A percentile compares a stretch with the other conserved stretches of the same genome.
phyloP scores from a whole-genome alignment of 2,113 vertebrate species.

The Chaetodon trifascialis region DNA sequence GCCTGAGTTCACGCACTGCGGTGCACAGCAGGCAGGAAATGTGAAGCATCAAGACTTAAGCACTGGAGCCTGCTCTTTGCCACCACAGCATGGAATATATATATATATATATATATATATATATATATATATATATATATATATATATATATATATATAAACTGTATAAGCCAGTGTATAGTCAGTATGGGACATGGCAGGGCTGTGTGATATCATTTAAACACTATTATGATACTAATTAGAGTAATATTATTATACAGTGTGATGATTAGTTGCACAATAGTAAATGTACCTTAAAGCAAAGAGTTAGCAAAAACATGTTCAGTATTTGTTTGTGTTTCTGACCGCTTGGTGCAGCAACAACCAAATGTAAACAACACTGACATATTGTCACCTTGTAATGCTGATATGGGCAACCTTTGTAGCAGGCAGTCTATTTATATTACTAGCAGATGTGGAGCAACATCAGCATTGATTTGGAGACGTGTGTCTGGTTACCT shows the following conservation, averaged over 20 bases:
- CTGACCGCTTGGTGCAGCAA: too few species aligned
- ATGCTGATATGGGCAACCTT: too few species aligned
- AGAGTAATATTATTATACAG: neutral
- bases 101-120: too few species aligned
- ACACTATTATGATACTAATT: neutral
- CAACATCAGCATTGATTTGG: neutral
- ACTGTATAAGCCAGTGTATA: neutral
- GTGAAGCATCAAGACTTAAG: slow-evolving; percentile 1
- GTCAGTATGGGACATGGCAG: neutral
- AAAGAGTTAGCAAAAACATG: too few species aligned
- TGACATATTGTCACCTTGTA: neutral
- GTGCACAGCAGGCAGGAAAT: slow-evolving; percentile 20
- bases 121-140: too few species aligned
- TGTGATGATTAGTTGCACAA: too few species aligned
- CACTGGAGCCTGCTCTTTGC: neutral
- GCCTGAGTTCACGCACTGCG: neutral
- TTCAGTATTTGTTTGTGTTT: too few species aligned
- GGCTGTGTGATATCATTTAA: neutral
- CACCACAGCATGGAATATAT: neutral
- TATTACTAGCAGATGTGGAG: neutral
- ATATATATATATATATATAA: too few species aligned
- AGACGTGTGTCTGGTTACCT: neutral
- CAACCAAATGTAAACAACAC: neutral
- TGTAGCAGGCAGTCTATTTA: neutral
- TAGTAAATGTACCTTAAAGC: too few species aligned